Base-by-base conservation (phyloP, 1,140 invertebrate species). In the Caligus rogercresseyi region DNA sequence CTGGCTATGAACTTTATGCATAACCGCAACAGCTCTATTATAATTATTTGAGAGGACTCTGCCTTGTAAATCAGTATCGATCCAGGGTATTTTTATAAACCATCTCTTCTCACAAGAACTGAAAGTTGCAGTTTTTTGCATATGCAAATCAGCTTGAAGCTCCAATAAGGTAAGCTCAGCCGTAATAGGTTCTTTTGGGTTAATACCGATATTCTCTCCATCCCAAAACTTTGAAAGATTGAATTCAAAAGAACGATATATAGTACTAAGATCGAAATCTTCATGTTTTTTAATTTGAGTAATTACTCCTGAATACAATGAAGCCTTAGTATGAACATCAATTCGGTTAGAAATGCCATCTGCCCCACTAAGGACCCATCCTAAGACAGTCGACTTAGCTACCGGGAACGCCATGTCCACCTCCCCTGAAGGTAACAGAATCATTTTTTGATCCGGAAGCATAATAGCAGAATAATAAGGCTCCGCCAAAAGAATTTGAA, bases 321-420 rank as follows among this genome's bases (percentile, higher is more conserved):
- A 25, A 20, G 20, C 16, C 2, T 2, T 20, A 21, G 16, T 2
- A 43, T 43, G 7, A 25, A 23, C n/a, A n/a, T n/a, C n/a, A n/a
- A n/a, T n/a, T n/a, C n/a, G n/a, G n/a, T n/a, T n/a, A n/a, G n/a
- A 43, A 43, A 43, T 43, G 7, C 31, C 31, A 43, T 43, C n/a
- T 43, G 54, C 54, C 16, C 54, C 54, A 2, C 54, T 3, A 20
- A 56, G 54, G n/a, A 56, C 24, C 54, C 54, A 56, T 3, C 54
- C 54, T 15, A 56, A 20, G 11, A 21, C 24, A 20, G 54, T 56
- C 11, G 24, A 25, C 24, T 56, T 56, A 21, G 54, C 54, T 2
- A 25, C 20, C 24, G 54, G 54, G 11, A 56, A 56, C 20, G 20
- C 16, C 3, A 56, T 13, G 2, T 56, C 54, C 4, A n/a, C n/a